phyloP scores from a whole-genome alignment of 2,113 vertebrate species.

The Cavia aperea region DNA sequence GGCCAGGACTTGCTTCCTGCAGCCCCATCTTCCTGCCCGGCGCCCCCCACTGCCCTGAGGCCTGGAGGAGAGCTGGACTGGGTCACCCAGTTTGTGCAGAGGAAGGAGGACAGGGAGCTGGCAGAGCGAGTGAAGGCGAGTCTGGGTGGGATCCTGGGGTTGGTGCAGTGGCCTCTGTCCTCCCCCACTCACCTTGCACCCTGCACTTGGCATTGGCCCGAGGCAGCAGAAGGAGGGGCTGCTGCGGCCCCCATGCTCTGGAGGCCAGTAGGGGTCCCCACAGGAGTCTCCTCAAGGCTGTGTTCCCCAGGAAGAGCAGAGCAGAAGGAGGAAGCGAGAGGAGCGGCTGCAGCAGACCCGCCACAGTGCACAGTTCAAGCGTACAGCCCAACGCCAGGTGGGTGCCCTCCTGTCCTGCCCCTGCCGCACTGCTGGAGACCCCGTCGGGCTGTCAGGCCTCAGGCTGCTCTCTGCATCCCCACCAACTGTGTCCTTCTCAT shows the following conservation, averaged over 20 bases:
- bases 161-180: not conserved
- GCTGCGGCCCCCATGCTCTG: too few species aligned
- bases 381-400: slow-evolving; percentile 86
- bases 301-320: slow-evolving; percentile 83
- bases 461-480: fast-evolving
- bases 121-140: slow-evolving; percentile 85
- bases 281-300: too few species aligned
- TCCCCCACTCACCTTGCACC: not conserved
- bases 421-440: fast-evolving
- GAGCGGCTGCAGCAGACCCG: slow-evolving; percentile 85
- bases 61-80: slow-evolving; percentile 83
- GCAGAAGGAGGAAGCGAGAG: slow-evolving; percentile 84
- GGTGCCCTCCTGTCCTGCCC: not conserved
- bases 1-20: not conserved
- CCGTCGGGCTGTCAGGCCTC: not conserved
- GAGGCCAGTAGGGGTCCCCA: too few species aligned
- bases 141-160: fast-evolving
- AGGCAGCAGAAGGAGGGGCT: too few species aligned
- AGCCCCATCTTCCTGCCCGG: not conserved
- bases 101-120: slow-evolving; percentile 84
- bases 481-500: not conserved
- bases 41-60: fast-evolving
- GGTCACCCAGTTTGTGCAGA: slow-evolving; percentile 88
- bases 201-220: not conserved
- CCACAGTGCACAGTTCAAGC: slow-evolving; percentile 82